Percentiles rank a stretch among this genome's conserved stretches.
Evolutionary conservation across 1,140 invertebrate genomes (phyloP).

Genomic region (Macrostomum lignano): DNA sequence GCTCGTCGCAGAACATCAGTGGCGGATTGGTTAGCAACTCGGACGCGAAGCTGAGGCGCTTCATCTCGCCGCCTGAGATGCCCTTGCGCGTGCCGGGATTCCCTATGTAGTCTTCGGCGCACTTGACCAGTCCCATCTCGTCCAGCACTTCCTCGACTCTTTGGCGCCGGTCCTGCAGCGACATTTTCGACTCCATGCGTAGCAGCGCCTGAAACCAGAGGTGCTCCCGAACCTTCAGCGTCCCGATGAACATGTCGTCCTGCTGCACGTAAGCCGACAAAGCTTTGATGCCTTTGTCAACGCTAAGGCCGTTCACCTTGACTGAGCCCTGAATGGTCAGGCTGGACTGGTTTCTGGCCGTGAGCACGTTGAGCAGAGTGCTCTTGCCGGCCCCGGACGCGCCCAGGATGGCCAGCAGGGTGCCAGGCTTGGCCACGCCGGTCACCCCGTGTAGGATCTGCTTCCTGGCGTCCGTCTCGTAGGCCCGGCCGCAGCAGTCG

Average conservation of each 20-base stretch:
- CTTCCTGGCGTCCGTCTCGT: constrained; percentile 1
- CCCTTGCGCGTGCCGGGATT: constrained; percentile 64
- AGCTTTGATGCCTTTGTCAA: constrained; percentile 34
- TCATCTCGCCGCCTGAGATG: constrained; percentile 68
- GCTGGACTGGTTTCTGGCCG: constrained; percentile 31
- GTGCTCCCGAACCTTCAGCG: constrained; percentile 32
- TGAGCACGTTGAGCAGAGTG: constrained; percentile 33
- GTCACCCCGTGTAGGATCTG: constrained; percentile 30
- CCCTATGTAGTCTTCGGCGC: constrained; percentile 78
- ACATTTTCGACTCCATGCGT: constrained; percentile 11
- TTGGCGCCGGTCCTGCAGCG: constrained; percentile 18
- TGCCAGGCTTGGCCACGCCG: constrained; percentile 29
- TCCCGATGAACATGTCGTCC: constrained; percentile 33
- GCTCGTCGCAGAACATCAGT: constrained; percentile 84
- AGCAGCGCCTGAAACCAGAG: constrained; percentile 5
- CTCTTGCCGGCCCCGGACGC: constrained; percentile 72
- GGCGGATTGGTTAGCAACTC: constrained; percentile 80
- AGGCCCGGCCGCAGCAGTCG: neutral
- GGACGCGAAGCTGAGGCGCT: constrained; percentile 61
- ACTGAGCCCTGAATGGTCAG: constrained; percentile 41
- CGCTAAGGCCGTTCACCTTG: constrained; percentile 20
- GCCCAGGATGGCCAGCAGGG: constrained; percentile 52
- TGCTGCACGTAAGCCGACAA: constrained; percentile 79
- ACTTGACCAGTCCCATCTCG: constrained; percentile 51
- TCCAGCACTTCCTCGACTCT: constrained; percentile 46